These are phyloP conservation scores for Hippoglossus stenolepis DNA, from an alignment of 2,113 vertebrate species.

Conservation along the genomic window DNA sequence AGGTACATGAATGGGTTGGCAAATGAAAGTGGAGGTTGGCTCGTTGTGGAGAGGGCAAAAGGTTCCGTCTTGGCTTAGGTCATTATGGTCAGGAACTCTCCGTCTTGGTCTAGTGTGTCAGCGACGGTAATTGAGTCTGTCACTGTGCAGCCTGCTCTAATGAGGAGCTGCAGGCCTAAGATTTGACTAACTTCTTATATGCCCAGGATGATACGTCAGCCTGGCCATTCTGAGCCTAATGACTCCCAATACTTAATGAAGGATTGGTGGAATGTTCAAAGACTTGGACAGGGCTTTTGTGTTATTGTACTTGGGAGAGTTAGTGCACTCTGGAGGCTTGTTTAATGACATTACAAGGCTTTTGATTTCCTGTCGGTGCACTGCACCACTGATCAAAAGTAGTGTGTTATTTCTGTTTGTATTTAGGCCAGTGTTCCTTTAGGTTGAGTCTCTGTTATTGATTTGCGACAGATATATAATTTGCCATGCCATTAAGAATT, in stretches of 20 bases:
- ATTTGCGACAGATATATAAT: neutral
- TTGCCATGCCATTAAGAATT: neutral
- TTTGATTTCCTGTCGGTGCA: conserved; percentile 33
- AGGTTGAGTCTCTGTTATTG: neutral
- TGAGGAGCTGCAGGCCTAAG: conserved; percentile 67
- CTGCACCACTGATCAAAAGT: conserved; percentile 11
- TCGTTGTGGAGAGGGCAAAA: conserved; percentile 31
- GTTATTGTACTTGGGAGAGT: conserved; percentile 40
- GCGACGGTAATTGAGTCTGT: conserved; percentile 69
- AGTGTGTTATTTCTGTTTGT: neutral
- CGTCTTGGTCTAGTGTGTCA: conserved; percentile 47
- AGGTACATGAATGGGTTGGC: neutral
- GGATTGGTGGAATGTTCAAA: conserved; percentile 56
- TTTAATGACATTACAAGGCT: conserved; percentile 25
- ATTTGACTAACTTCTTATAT: conserved; percentile 67
- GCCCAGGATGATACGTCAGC: conserved; percentile 50
- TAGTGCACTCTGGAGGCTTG: conserved; percentile 25
- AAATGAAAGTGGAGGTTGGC: conserved; percentile 31
- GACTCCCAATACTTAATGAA: conserved; percentile 64
- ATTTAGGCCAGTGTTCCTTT: neutral
- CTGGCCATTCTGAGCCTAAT: conserved; percentile 44
- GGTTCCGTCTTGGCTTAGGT: conserved; percentile 26
- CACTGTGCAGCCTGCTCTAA: conserved; percentile 59
- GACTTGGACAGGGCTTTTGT: conserved; percentile 38
- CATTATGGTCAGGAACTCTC: conserved; percentile 57